Conservation (phyloP, 2,113 vertebrate species). For the Aegotheles bennettii region DNA sequence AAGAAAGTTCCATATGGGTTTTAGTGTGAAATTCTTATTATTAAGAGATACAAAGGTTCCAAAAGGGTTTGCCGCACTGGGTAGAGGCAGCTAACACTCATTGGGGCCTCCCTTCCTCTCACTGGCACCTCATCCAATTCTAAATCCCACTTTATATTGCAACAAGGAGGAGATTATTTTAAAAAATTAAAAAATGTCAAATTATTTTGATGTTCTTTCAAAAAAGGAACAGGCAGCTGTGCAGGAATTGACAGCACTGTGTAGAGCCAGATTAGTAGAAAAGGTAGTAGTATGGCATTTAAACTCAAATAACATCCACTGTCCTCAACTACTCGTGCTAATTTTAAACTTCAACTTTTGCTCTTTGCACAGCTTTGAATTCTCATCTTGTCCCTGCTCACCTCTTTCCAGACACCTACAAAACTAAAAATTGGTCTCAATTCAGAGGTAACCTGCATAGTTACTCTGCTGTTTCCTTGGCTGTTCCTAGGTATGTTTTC, state of each 20-base stretch:
- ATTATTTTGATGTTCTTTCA: not conserved
- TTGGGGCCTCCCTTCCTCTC: not conserved
- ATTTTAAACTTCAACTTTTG: not conserved
- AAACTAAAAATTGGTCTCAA: not conserved
- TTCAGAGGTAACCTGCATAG: not conserved
- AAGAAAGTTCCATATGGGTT: not conserved
- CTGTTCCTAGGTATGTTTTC: not conserved
- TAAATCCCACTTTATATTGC: not conserved
- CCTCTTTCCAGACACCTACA: not conserved
- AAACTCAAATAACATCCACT: not conserved
- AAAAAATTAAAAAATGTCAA: not conserved
- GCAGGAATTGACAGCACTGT: not conserved
- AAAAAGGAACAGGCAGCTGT: not conserved
- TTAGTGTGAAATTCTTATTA: not conserved
- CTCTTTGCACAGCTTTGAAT: not conserved
- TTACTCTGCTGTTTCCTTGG: not conserved
- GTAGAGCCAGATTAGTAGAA: not conserved
- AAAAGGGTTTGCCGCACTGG: not conserved
- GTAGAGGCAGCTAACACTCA: not conserved
- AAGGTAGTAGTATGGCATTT: not conserved
- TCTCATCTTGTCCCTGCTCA: not conserved
- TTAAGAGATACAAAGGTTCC: not conserved
- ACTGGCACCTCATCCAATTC: not conserved
- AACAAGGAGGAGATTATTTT: not conserved
- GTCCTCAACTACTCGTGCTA: not conserved